Evolutionary conservation across 2,797 vertebrate species (phyloP).

Genomic region (Melanotaenia parkinsoni): DNA sequence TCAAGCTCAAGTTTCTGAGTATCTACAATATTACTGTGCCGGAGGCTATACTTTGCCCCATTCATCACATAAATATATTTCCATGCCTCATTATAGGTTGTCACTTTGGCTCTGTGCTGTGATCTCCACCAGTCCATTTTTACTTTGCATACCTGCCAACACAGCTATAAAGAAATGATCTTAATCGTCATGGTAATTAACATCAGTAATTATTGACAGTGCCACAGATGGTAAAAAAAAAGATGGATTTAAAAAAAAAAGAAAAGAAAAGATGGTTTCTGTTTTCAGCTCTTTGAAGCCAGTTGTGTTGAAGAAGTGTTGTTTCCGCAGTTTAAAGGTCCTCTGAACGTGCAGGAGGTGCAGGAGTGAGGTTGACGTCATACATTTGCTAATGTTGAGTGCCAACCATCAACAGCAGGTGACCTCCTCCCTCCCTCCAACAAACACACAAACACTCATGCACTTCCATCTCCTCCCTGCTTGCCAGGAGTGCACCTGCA

Average conservation of each 20-base stretch:
- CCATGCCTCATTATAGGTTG: conserved; percentile 73
- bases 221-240: conserved; percentile 16
- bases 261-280: conserved; percentile 22
- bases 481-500: conserved; percentile 86
- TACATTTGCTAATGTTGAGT: conserved; percentile 55
- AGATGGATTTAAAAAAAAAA: not conserved
- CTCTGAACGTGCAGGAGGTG: conserved; percentile 11
- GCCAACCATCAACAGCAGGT: conserved; percentile 78
- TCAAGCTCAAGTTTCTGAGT: conserved; percentile 57
- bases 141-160: conserved; percentile 69
- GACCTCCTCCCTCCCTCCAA: conserved; percentile 37
- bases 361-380: conserved; percentile 58
- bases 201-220: conserved; percentile 73
- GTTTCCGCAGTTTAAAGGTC: conserved; percentile 38
- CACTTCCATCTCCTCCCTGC: conserved; percentile 58
- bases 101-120: conserved; percentile 63
- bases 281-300: conserved; percentile 29
- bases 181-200: conserved; percentile 71
- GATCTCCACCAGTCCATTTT: conserved; percentile 55
- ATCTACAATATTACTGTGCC: conserved; percentile 69
- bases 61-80: conserved; percentile 78
- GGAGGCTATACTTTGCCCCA: conserved; percentile 66
- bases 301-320: conserved; percentile 35
- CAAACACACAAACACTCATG: conserved; percentile 42
- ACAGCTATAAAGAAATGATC: conserved; percentile 66